Conservation (phyloP, 2,797 vertebrate genomes). For the Agapornis canus region DNA sequence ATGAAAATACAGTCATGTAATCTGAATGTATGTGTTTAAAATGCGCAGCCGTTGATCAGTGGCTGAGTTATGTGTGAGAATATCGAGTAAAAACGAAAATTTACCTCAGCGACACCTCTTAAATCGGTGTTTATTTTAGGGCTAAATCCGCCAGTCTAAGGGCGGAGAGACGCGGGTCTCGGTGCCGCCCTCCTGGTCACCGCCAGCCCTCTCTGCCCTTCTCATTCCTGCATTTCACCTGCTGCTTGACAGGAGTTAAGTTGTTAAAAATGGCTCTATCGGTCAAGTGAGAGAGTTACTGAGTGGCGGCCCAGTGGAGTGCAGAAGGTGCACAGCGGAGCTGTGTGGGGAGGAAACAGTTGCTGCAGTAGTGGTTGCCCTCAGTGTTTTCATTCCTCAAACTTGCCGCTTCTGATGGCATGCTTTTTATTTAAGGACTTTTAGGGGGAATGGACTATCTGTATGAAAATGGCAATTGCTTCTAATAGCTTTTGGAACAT, state of each 20-base stretch:
- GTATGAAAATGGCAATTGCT: background rate
- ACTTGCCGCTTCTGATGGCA: background rate
- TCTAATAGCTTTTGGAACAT: background rate
- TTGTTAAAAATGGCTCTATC: background rate
- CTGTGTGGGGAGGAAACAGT: background rate
- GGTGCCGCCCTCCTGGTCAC: background rate
- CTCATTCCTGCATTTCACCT: no score
- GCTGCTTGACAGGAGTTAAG: background rate
- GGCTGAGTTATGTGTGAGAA: rapidly evolving
- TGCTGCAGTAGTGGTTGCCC: no score
- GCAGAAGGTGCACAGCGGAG: background rate
- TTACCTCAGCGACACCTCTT: background rate
- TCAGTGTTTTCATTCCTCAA: background rate
- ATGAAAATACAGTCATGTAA: rapidly evolving
- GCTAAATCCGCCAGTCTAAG: background rate
- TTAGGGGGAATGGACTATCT: background rate
- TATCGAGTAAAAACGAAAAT: rapidly evolving
- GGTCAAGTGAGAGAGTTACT: rapidly evolving
- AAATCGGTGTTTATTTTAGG: background rate
- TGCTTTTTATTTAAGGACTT: background rate
- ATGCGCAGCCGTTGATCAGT: rapidly evolving
- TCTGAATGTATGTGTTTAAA: background rate
- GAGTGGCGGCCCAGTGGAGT: rapidly evolving
- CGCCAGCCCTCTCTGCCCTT: no score
- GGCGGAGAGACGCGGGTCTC: rapidly evolving